Percentiles rank a stretch among this genome's conserved stretches.
Evolutionary conservation across 1,140 invertebrate genomes (phyloP).

Genomic region (Drosophila sp.): DNA sequence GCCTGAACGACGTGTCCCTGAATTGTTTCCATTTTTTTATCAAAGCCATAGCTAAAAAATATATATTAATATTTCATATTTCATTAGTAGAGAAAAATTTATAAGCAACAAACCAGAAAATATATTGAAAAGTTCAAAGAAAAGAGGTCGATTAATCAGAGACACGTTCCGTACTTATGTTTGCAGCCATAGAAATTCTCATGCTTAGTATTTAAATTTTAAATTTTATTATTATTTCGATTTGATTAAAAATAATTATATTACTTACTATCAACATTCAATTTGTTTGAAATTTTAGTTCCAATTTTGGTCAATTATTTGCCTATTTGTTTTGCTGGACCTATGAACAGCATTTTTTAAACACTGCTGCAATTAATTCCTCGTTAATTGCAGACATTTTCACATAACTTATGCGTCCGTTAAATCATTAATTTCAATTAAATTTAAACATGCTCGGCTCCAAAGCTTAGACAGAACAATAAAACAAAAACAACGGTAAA

Average conservation of each 20-base stretch:
- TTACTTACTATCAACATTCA: conserved; percentile 25
- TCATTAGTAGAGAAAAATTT: neutral
- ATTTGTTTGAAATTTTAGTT: conserved; percentile 29
- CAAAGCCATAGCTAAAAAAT: too few relatives aligned
- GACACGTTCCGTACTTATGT: conserved; percentile 23
- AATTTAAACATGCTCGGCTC: conserved; percentile 1
- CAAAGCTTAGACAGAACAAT: conserved; percentile 18
- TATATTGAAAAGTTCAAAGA: too few relatives aligned
- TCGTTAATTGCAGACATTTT: conserved; percentile 22
- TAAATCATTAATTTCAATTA: conserved; percentile 22
- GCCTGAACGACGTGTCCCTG: too few relatives aligned
- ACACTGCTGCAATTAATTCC: conserved; percentile 25
- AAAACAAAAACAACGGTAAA: conserved; percentile 19
- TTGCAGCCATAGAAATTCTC: conserved; percentile 35
- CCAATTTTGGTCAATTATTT: conserved; percentile 22
- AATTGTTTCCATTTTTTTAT: too few relatives aligned
- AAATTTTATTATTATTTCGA: conserved; percentile 7
- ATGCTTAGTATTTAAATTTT: conserved; percentile 28
- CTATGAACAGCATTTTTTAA: conserved; percentile 15
- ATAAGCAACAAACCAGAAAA: conserved; percentile 21
- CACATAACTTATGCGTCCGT: conserved; percentile 9
- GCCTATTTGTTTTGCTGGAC: conserved; percentile 18
- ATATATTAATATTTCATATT: too few relatives aligned
- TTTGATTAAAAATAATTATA: conserved; percentile 16
- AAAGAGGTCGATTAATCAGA: too few relatives aligned